phyloP scores from a whole-genome alignment of 1,140 invertebrate genomes.

The Amphibalanus amphitrite region DNA sequence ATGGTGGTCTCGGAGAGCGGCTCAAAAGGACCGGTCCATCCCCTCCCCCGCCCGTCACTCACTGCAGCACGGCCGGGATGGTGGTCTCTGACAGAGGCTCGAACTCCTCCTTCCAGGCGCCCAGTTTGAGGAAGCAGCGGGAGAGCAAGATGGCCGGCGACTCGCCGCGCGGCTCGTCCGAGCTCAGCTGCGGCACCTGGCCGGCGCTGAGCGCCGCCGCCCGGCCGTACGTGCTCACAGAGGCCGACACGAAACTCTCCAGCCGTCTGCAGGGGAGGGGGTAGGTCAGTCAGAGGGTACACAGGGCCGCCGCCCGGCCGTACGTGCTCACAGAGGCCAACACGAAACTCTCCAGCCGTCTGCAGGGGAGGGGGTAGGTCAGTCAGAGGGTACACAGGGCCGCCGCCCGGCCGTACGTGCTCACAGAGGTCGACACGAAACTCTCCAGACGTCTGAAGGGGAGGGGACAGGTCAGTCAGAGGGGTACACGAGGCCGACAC shows the following conservation, averaged over 20 bases:
- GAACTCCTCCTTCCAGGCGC: conserved; percentile 14
- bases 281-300: neutral
- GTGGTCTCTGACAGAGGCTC: conserved; percentile 21
- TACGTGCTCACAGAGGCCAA: neutral
- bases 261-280: neutral
- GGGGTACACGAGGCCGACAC: neutral
- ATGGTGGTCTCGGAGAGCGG: neutral
- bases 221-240: neutral
- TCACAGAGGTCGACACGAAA: neutral
- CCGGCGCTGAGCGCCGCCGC: neutral
- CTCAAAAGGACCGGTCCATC: too few species aligned
- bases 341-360: neutral
- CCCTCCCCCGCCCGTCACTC: too few species aligned
- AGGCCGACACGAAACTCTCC: neutral
- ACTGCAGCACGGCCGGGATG: neutral
- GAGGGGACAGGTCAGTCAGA: neutral
- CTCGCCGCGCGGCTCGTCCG: neutral
- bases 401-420: neutral
- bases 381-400: too few species aligned
- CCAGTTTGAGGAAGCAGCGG: conserved; percentile 14
- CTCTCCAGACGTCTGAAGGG: neutral
- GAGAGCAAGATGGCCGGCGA: conserved; percentile 7
- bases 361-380: neutral
- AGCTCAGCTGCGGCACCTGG: neutral
- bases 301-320: neutral